Percentiles rank a stretch among this genome's conserved stretches.
phyloP scores from a whole-genome alignment of 2,888 invertebrate species.

The Eupsilia transversa region DNA sequence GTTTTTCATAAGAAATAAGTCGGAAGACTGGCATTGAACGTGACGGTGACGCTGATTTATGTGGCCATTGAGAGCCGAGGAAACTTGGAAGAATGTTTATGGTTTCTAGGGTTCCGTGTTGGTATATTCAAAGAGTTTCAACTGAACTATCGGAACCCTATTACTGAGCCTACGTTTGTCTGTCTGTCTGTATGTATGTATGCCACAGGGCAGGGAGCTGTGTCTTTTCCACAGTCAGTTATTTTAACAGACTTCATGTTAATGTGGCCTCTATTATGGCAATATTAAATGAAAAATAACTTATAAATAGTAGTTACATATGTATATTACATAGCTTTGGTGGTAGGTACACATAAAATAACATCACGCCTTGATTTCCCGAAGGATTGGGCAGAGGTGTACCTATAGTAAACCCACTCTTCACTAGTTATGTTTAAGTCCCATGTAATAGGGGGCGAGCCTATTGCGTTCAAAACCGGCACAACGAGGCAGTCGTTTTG shows the following conservation, averaged over 20 bases:
- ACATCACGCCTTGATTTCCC: too few relatives aligned
- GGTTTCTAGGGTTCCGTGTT: slow-evolving; percentile 12
- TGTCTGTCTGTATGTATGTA: not conserved
- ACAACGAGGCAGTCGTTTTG: too few relatives aligned
- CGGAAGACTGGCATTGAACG: not conserved
- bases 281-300: too few relatives aligned
- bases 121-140: not conserved
- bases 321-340: too few relatives aligned
- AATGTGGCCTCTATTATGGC: not conserved
- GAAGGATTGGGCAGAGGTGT: too few relatives aligned
- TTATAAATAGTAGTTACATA: too few relatives aligned
- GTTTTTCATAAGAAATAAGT: not conserved
- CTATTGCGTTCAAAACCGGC: too few relatives aligned
- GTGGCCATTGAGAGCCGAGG: not conserved
- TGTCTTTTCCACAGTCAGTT: not conserved
- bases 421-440: not conserved
- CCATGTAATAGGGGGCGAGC: too few relatives aligned
- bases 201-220: not conserved
- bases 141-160: not conserved
- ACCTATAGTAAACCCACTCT: too few relatives aligned
- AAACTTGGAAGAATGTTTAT: not conserved
- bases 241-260: not conserved
- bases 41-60: not conserved
- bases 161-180: not conserved
- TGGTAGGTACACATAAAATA: too few relatives aligned